A percentile compares a stretch with the other conserved stretches of the same genome.
phyloP scores from a whole-genome alignment of 2,888 invertebrate species.

The Erebia palarica region DNA sequence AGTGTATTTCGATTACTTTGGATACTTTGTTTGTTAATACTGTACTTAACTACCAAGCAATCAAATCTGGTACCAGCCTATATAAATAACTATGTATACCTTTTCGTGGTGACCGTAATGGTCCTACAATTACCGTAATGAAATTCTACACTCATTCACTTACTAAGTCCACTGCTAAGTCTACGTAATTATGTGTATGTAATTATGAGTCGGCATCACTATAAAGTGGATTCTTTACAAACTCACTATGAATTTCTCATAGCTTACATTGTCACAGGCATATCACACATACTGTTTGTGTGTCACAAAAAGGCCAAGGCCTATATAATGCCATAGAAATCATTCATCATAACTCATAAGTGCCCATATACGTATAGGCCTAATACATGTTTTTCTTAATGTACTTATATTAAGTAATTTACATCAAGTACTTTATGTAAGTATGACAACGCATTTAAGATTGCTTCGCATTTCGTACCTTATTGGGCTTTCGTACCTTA shows the following conservation, averaged over 20 bases:
- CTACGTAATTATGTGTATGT: constrained; percentile 25
- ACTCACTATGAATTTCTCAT: constrained; percentile 15
- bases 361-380: not conserved
- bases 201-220: constrained; percentile 24
- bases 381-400: not conserved
- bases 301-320: constrained; percentile 29
- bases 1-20: too few relatives aligned
- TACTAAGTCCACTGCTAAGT: constrained; percentile 4
- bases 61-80: too few relatives aligned
- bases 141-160: constrained; percentile 21
- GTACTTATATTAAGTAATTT: not conserved
- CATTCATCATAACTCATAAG: not conserved
- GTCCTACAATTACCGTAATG: constrained; percentile 26
- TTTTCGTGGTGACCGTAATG: constrained; percentile 10
- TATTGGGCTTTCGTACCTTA: not conserved
- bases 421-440: not conserved
- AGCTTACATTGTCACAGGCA: constrained; percentile 8
- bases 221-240: constrained; percentile 31
- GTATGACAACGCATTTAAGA: not conserved
- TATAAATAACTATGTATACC: too few relatives aligned
- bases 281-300: constrained; percentile 12
- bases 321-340: constrained; percentile 1
- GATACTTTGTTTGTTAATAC: too few relatives aligned
- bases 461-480: not conserved
- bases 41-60: too few relatives aligned